These are phyloP conservation scores for Coreoperca whiteheadi DNA, from an alignment of 2,113 vertebrate species.

Conservation along the genomic window DNA sequence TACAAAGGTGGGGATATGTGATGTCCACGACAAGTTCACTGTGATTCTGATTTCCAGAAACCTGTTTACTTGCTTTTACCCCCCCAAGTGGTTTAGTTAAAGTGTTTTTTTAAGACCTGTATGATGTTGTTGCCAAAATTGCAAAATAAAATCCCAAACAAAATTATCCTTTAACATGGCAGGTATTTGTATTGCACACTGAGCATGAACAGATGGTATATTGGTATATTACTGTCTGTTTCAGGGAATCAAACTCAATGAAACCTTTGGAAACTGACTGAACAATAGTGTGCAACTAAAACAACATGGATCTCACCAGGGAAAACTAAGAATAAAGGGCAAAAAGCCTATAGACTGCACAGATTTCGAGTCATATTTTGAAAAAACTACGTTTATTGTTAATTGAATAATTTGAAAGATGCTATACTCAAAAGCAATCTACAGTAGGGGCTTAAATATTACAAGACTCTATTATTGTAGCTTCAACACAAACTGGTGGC, in stretches of 20 bases:
- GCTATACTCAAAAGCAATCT: not conserved
- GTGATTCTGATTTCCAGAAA: too few relatives aligned
- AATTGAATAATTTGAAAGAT: not conserved
- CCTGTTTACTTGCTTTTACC: too few relatives aligned
- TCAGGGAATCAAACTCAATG: not conserved
- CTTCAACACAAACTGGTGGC: not conserved
- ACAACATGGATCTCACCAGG: not conserved
- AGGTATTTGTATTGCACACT: not conserved
- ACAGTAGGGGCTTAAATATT: not conserved
- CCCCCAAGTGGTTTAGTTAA: too few relatives aligned
- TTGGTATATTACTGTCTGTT: not conserved
- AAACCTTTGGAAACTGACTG: not conserved
- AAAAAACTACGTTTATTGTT: not conserved
- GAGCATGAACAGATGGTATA: not conserved
- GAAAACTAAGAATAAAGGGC: not conserved
- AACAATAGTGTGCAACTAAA: not conserved
- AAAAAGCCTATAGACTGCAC: not conserved
- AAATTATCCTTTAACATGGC: not conserved
- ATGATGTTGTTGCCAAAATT: too few relatives aligned
- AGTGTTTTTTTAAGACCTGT: too few relatives aligned
- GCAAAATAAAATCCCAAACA: not conserved
- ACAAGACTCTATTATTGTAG: not conserved
- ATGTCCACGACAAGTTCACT: too few relatives aligned
- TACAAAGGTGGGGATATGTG: too few relatives aligned
- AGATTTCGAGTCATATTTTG: too few relatives aligned